Percentiles rank a stretch among this genome's conserved stretches.
Conservation (phyloP, 2,888 invertebrate species). For the Polymixis flavicincta region DNA sequence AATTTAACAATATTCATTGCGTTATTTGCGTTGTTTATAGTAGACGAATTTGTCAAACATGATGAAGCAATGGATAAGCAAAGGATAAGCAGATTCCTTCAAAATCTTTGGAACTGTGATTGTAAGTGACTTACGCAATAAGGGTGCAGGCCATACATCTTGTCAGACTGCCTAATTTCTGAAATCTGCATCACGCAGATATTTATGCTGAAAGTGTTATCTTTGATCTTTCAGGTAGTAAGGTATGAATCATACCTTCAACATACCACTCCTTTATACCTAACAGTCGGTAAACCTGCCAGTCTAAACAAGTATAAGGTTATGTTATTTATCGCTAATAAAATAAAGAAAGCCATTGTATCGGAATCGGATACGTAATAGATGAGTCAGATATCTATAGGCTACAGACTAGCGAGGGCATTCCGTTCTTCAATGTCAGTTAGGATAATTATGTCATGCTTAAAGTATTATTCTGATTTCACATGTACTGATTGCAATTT, state of each 20-base stretch:
- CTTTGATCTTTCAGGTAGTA: neutral
- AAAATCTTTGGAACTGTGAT: too few species aligned
- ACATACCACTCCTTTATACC: neutral
- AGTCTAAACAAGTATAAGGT: slow-evolving; percentile 34
- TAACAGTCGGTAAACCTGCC: neutral
- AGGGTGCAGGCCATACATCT: neutral
- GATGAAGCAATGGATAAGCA: neutral
- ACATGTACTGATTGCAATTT: slow-evolving; percentile 4
- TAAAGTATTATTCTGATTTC: neutral
- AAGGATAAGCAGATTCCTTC: neutral
- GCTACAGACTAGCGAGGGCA: slow-evolving; percentile 32
- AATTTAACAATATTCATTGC: too few species aligned
- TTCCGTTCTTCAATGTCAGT: slow-evolving; percentile 47
- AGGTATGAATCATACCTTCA: neutral
- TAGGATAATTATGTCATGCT: slow-evolving; percentile 12
- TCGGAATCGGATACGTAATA: slow-evolving; percentile 13
- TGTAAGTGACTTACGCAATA: too few species aligned
- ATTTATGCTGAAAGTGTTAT: neutral
- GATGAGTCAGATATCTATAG: slow-evolving; percentile 43
- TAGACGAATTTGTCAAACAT: neutral
- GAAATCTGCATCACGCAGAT: neutral
- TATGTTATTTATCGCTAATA: slow-evolving; percentile 39
- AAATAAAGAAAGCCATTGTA: slow-evolving; percentile 62
- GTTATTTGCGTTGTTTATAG: too few species aligned
- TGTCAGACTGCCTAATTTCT: neutral